Conservation (phyloP, 2,797 vertebrate species). For the Ptychadena robeensis region DNA sequence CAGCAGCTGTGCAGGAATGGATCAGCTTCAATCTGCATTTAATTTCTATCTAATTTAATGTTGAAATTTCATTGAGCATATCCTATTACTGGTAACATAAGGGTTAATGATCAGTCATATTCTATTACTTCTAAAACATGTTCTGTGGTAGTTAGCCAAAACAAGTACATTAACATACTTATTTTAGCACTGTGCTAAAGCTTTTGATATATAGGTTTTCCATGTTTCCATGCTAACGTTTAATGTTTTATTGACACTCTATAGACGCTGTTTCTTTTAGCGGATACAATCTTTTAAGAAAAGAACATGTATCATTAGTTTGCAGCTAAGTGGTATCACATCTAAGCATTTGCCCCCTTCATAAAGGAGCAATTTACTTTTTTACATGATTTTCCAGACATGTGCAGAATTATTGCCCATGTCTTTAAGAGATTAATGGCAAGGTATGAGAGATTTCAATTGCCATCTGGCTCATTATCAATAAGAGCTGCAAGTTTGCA, state of each 20-base stretch:
- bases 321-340: neutral
- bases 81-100: neutral
- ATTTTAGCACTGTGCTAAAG: too few relatives aligned
- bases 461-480: slow-evolving; percentile 32
- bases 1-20: too few relatives aligned
- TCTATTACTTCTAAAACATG: neutral
- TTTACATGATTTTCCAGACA: neutral
- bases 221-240: too few relatives aligned
- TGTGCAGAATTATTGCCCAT: slow-evolving; percentile 15
- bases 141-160: too few relatives aligned
- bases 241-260: too few relatives aligned
- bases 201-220: too few relatives aligned
- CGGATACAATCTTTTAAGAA: too few relatives aligned
- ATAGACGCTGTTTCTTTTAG: too few relatives aligned
- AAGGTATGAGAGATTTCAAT: slow-evolving; percentile 3
- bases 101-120: neutral
- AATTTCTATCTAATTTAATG: too few relatives aligned
- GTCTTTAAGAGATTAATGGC: slow-evolving; percentile 27
- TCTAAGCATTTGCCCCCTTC: neutral
- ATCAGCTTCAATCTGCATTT: too few relatives aligned
- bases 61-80: too few relatives aligned
- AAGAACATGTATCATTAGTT: neutral
- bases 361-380: neutral
- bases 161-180: too few relatives aligned
- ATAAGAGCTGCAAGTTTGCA: slow-evolving; percentile 28